These are phyloP conservation scores for Amiota mariae DNA, from an alignment of 2,888 invertebrate genomes.

Conservation along the genomic window DNA sequence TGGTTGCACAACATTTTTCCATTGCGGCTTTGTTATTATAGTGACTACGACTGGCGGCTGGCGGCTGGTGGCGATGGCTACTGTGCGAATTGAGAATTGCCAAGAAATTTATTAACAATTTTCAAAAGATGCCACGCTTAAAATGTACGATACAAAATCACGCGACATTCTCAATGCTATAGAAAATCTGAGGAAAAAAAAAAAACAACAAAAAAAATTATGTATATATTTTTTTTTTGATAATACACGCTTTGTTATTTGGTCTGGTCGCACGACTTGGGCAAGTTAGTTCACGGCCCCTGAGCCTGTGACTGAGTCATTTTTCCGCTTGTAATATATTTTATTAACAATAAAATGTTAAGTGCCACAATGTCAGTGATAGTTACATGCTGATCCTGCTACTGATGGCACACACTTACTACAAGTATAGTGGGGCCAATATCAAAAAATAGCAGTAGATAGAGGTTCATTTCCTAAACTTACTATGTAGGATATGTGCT, in stretches of 20 bases:
- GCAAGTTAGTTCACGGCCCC: slow-evolving; percentile 16
- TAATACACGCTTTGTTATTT: slow-evolving; percentile 40
- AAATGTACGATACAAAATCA: slow-evolving; percentile 65
- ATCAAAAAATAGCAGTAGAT: background rate
- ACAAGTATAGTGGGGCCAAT: slow-evolving; percentile 34
- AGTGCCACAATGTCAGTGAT: slow-evolving; percentile 59
- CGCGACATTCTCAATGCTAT: slow-evolving; percentile 53
- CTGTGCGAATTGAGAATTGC: slow-evolving; percentile 46
- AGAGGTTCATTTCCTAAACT: too few species aligned
- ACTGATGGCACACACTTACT: slow-evolving; percentile 38
- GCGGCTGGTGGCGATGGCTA: slow-evolving; percentile 44
- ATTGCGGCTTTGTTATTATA: too few species aligned
- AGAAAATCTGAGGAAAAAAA: background rate
- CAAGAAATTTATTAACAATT: slow-evolving; percentile 66
- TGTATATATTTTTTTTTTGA: slow-evolving; percentile 56
- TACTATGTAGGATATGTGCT: too few species aligned
- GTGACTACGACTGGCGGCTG: too few species aligned
- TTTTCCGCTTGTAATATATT: slow-evolving; percentile 66
- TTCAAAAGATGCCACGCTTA: slow-evolving; percentile 62
- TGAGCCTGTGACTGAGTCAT: slow-evolving; percentile 25
- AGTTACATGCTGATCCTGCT: slow-evolving; percentile 41
- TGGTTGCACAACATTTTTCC: background rate
- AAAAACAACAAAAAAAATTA: slow-evolving; percentile 46
- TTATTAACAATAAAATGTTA: slow-evolving; percentile 68
- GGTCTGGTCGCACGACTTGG: slow-evolving; percentile 9